Evolutionary conservation across 2,888 invertebrate genomes (phyloP), one percentile per base, ranked within the genome.

Genomic region (Epinotia bilunana): DNA sequence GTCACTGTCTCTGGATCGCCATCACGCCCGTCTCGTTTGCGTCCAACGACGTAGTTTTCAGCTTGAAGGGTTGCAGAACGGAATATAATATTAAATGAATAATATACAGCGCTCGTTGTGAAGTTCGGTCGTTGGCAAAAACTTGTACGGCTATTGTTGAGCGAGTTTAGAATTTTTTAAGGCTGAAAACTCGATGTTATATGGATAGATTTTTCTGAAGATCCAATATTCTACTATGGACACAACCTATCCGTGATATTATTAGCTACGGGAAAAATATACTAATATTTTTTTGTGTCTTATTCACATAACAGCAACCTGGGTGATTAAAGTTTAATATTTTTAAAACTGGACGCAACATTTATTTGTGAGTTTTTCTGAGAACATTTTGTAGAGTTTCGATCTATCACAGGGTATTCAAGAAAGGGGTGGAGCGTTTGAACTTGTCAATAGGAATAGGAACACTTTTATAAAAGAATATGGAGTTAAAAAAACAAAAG

Each of bases 1-100:
- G 92, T 93, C 93, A 93, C 91, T 93, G 92, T 93, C 93, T 90
- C 88, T 81, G 87, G 86, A 87, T 89, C 90, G 90, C 90, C 90
- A 88, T 90, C 90, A 90, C 89, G 88, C 84, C 86, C 90, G 90
- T 90, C 91, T 91, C 91, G 92, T 92, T 91, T 91, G 88, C 89
- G 90, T 90, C 90, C 88, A 87, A 88, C 87, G 86, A 81, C 86
- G 86, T 87, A 88, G 87, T 90, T 89, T 85, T 87, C 87, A 87
- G 88, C 86, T 88, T 90, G 87, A 90, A 88, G 88, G 89, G 88
- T 90, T 87, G 86, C 80, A 84, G 86, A 88, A 88, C 71, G 77
- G 78, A 70, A 72, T 72, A 57, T 77, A 76, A 78, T 61, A 72
- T 71, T 73, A 74, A 76, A 75, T 73, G 77, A 73, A 77, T 76